Evolutionary conservation across 2,888 invertebrate species (phyloP), one percentile per base, ranked within the genome.

Genomic region (Tenthredo scrophulariae): DNA sequence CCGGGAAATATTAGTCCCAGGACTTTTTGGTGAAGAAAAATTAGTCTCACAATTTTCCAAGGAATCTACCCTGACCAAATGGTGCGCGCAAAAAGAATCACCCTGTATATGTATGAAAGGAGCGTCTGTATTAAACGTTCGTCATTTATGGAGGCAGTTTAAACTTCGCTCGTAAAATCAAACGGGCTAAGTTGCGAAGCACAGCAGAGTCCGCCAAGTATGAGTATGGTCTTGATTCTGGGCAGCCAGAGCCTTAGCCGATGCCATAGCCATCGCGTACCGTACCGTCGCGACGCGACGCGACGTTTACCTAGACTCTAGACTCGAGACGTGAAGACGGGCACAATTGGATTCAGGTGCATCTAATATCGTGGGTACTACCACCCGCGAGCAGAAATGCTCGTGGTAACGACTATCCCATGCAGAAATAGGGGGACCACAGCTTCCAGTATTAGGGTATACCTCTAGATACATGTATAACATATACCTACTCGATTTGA

Each of bases 301-400:
- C 50, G 50, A 18, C 18, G 50, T 18, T 18, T 50, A 15, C 50
- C 50, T 22, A 37, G 37, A 58, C 62, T n/a, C n/a, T n/a, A 7
- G 22, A 26, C 3, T 54, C 46, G 46, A 29, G 67, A 67, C 67
- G 67, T 67, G 67, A 15, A 67, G 58, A 58, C 72, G 40, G 43
- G 80, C 10, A 40, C 37, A 80, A 80, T 80, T 80, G 80, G 80
- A 80, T 80, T 62, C 80, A 80, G 80, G 80, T 80, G 80, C 80
- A 80, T 62, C 58, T 80, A 80, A 80, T 58, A 80, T 58, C 62
- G 80, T 58, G 7, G 9, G 58, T 7, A n/a, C 74, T 58, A 58
- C 74, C 1, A 26, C 43, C 40, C 1, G 0, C 6, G 43, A n/a
- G 1, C 13, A 26, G 67, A 33, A 26, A 77, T 29, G 75, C 40